These are phyloP conservation scores for Stomatorhinus walkeri DNA, from an alignment of 2,797 vertebrate genomes.

Conservation along the genomic window DNA sequence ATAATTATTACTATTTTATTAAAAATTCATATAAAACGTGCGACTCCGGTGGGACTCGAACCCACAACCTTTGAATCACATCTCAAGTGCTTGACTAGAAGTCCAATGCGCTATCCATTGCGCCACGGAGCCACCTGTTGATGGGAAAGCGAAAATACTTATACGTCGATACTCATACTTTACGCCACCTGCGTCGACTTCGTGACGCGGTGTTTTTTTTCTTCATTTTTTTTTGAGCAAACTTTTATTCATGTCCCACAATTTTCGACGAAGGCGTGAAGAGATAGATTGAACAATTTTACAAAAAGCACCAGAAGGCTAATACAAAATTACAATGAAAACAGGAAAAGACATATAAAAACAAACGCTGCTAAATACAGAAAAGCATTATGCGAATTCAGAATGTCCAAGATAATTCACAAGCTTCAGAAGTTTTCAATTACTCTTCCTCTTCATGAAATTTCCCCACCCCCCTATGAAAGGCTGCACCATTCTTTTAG, in stretches of 20 bases:
- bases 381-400: background rate
- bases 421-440: background rate
- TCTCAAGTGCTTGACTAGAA: conserved; percentile 62
- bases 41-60: conserved; percentile 35
- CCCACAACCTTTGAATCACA: conserved; percentile 29
- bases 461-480: background rate
- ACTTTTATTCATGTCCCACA: background rate
- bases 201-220: background rate
- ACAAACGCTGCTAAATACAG: background rate
- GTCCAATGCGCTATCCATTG: conserved; percentile 99
- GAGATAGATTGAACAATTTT: background rate
- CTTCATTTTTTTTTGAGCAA: background rate
- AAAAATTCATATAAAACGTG: background rate
- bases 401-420: background rate
- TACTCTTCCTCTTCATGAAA: background rate
- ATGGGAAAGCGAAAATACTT: background rate
- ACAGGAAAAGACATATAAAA: background rate
- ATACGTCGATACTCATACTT: background rate
- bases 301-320: background rate
- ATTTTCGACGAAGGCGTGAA: background rate
- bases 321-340: background rate
- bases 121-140: conserved; percentile 98
- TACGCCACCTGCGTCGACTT: background rate
- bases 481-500: background rate
- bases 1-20: background rate